phyloP scores from a whole-genome alignment of 2,888 invertebrate genomes.

The Cyclophora punctaria region DNA sequence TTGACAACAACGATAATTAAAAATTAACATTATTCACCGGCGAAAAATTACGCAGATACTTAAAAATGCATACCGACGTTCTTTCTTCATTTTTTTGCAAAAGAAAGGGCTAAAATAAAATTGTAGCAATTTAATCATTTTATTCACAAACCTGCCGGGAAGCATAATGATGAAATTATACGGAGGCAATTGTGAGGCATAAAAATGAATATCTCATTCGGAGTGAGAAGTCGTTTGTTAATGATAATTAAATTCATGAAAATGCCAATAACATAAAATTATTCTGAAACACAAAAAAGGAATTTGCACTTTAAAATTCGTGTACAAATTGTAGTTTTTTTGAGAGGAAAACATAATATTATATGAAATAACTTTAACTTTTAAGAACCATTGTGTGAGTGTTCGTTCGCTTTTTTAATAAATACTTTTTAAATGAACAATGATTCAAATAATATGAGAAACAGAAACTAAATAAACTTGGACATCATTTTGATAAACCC shows the following conservation, averaged over 20 bases:
- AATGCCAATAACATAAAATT: neutral
- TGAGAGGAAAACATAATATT: too few relatives aligned
- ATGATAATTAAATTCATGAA: conserved; percentile 36
- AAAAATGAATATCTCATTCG: conserved; percentile 58
- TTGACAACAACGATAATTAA: neutral
- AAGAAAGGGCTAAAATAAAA: conserved; percentile 36
- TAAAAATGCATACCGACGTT: conserved; percentile 26
- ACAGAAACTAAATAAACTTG: too few relatives aligned
- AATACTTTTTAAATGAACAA: too few relatives aligned
- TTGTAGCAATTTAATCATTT: conserved; percentile 59
- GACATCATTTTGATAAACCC: neutral
- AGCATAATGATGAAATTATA: conserved; percentile 61
- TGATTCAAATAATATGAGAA: too few relatives aligned
- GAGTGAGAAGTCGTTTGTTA: conserved; percentile 42
- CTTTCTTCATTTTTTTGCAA: conserved; percentile 20
- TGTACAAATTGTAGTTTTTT: too few relatives aligned
- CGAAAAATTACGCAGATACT: conserved; percentile 16
- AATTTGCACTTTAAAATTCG: too few relatives aligned
- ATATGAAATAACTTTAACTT: too few relatives aligned
- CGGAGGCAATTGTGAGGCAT: conserved; percentile 54
- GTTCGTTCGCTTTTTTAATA: too few relatives aligned
- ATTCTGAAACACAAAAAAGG: neutral
- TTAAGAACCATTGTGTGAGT: too few relatives aligned
- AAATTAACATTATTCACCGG: neutral
- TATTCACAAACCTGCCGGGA: conserved; percentile 49